Evolutionary conservation across 2,113 vertebrate genomes (phyloP).

Genomic region (Spermophilus dauricus): DNA sequence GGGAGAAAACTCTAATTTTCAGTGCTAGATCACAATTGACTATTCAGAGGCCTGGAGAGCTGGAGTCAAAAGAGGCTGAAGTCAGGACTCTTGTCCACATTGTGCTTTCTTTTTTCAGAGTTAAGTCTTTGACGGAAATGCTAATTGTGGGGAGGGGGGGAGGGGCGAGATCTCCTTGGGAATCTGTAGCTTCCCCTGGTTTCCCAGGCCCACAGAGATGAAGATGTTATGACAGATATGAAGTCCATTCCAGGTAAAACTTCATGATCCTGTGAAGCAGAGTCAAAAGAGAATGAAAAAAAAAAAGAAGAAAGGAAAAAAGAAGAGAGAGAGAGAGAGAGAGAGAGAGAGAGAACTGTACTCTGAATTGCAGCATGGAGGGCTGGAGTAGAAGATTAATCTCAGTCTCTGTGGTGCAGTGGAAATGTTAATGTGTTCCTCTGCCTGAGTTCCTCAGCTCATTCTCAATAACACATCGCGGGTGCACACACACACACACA

Average conservation of each 20-base stretch:
- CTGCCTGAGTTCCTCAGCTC: background rate
- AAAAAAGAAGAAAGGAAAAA: too few species aligned
- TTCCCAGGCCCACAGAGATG: background rate
- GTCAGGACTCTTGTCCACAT: background rate
- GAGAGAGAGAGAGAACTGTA: background rate
- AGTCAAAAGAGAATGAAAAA: background rate
- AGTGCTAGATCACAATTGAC: background rate
- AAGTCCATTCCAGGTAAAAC: background rate
- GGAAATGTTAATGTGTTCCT: background rate
- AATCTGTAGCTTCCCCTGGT: background rate
- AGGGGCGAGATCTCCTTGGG: background rate
- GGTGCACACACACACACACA: background rate
- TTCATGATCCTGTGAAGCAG: background rate
- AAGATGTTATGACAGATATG: background rate
- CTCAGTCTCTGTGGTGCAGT: background rate
- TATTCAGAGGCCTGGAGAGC: background rate
- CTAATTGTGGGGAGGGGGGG: background rate
- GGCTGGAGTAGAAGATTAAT: slow-evolving; percentile 1
- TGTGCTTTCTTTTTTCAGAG: background rate
- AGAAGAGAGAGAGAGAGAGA: background rate
- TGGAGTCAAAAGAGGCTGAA: background rate
- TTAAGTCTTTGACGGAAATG: background rate
- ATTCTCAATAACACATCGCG: background rate
- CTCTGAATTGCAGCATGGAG: background rate
- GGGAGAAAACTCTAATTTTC: background rate